These are phyloP conservation scores for Ceratina japonica DNA, from an alignment of 1,140 invertebrate species.

Conservation along the genomic window DNA sequence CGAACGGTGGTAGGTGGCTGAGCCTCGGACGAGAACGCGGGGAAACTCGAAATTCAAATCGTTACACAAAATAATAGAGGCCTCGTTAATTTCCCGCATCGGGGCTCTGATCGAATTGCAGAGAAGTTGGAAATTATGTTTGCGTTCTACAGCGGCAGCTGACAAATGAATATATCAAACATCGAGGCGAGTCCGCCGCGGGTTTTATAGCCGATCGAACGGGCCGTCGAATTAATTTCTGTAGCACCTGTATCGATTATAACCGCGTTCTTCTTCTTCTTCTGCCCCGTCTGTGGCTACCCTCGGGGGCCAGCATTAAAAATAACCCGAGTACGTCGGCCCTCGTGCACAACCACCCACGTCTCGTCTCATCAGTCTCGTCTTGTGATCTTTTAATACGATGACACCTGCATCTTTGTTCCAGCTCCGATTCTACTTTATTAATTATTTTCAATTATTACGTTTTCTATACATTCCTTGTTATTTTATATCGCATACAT, in stretches of 20 bases:
- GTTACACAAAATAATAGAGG: too few relatives aligned
- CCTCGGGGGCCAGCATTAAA: constrained; percentile 55
- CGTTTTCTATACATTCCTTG: too few relatives aligned
- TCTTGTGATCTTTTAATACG: constrained; percentile 52
- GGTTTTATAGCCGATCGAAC: constrained; percentile 20
- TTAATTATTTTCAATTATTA: too few relatives aligned
- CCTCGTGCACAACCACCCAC: constrained; percentile 24
- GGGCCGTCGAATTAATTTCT: constrained; percentile 21
- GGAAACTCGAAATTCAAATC: constrained; percentile 48
- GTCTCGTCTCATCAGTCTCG: constrained; percentile 61
- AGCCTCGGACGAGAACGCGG: neutral
- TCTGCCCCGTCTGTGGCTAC: neutral
- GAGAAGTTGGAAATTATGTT: neutral
- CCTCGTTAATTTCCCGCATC: neutral
- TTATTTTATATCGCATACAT: too few relatives aligned
- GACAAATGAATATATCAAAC: constrained; percentile 20
- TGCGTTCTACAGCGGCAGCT: neutral
- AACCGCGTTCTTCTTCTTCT: constrained; percentile 33
- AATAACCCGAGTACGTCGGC: constrained; percentile 56
- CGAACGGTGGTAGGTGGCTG: constrained; percentile 6
- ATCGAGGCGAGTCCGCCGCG: neutral
- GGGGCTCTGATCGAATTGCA: neutral
- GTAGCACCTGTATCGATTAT: constrained; percentile 40
- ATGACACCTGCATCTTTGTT: neutral
- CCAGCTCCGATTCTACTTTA: too few relatives aligned